Evolutionary conservation across 2,797 vertebrate genomes (phyloP).

Genomic region (Danio tinwini): DNA sequence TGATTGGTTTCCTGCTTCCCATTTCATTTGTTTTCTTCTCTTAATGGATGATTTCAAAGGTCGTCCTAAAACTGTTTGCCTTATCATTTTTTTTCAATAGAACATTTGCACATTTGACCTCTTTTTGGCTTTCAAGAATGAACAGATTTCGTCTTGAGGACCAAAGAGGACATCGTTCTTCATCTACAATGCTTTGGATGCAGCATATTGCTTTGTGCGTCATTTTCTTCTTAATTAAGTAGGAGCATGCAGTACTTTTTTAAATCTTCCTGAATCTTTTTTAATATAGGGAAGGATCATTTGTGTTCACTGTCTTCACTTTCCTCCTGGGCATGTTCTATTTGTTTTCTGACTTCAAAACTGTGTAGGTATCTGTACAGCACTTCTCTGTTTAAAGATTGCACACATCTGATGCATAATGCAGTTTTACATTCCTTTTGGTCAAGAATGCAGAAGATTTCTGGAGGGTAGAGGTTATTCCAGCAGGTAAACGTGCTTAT

Average conservation of each 20-base stretch:
- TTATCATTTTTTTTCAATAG: constrained; percentile 29
- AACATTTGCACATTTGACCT: constrained; percentile 35
- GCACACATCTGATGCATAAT: not conserved
- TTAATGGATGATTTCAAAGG: constrained; percentile 5
- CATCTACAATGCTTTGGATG: constrained; percentile 14
- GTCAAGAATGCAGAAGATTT: constrained; percentile 17
- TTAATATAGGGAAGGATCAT: not conserved
- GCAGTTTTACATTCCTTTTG: constrained; percentile 1
- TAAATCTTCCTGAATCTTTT: constrained; percentile 37
- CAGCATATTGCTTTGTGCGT: constrained; percentile 30
- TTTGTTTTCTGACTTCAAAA: constrained; percentile 3
- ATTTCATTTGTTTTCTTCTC: constrained; percentile 9
- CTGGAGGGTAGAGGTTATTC: not conserved
- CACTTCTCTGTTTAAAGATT: constrained; percentile 10
- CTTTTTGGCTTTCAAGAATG: constrained; percentile 9
- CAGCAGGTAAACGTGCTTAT: constrained; percentile 15
- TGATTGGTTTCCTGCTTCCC: not conserved
- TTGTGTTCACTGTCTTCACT: constrained; percentile 13
- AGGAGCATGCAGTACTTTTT: constrained; percentile 45
- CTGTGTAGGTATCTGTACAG: constrained; percentile 26
- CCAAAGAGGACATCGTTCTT: not conserved
- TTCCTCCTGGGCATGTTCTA: constrained; percentile 26
- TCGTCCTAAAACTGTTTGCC: constrained; percentile 37
- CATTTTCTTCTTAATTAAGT: constrained; percentile 32
- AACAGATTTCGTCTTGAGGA: constrained; percentile 6